These are phyloP conservation scores for Meriones psammophilus DNA, from an alignment of 2,797 vertebrate genomes.

Conservation along the genomic window DNA sequence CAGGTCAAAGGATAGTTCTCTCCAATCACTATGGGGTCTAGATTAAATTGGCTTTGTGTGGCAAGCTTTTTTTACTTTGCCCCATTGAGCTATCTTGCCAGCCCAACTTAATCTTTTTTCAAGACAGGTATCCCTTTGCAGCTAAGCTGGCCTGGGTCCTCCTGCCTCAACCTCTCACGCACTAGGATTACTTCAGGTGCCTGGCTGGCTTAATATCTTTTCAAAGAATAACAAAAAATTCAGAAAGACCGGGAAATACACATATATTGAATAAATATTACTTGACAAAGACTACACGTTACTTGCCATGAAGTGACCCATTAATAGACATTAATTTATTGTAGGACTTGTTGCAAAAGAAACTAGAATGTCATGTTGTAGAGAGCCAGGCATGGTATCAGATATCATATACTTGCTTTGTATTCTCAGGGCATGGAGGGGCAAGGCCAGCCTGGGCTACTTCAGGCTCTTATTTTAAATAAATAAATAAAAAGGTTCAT, in stretches of 20 bases:
- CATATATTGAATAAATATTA: not conserved
- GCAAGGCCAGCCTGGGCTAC: not conserved
- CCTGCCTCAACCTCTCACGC: not conserved
- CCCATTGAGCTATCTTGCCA: not conserved
- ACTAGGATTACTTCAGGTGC: not conserved
- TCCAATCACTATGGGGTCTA: not conserved
- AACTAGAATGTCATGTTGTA: not conserved
- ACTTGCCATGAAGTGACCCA: not conserved
- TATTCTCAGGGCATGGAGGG: not conserved
- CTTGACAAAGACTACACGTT: not conserved
- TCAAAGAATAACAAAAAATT: constrained; percentile 30
- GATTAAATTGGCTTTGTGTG: not conserved
- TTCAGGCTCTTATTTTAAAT: not conserved
- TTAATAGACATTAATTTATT: not conserved
- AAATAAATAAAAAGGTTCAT: not conserved
- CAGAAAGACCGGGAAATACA: constrained; percentile 30
- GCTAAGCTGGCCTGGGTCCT: not conserved
- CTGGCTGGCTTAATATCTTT: constrained; percentile 34
- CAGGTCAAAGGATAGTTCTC: not conserved
- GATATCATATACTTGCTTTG: not conserved
- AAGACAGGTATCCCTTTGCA: not conserved
- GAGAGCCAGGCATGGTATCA: not conserved
- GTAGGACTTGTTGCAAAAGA: constrained; percentile 6
- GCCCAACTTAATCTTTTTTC: not conserved
- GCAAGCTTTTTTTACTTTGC: not conserved